Evolutionary conservation across 2,797 vertebrate genomes (phyloP).

Genomic region (Acridotheres tristis): DNA sequence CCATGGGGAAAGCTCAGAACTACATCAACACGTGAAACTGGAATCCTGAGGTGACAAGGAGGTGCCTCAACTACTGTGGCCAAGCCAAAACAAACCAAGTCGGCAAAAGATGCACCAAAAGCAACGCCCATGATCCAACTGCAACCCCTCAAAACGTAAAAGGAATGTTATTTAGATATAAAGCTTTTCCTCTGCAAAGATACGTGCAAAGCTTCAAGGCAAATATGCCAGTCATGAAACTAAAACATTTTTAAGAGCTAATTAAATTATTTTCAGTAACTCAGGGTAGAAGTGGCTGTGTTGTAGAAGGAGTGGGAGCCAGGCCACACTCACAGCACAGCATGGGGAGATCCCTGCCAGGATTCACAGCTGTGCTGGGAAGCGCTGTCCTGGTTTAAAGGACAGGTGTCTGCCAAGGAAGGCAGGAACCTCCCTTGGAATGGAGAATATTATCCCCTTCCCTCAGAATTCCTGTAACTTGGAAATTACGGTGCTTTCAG

Average conservation of each 20-base stretch:
- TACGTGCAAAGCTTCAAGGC: constrained; percentile 5
- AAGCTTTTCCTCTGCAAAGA: constrained; percentile 4
- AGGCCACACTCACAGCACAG: neutral
- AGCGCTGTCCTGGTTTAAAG: neutral
- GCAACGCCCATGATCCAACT: constrained; percentile 44
- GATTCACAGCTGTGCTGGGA: neutral
- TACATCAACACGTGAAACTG: neutral
- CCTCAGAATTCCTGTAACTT: too few species aligned
- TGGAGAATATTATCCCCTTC: neutral
- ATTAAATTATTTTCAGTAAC: neutral
- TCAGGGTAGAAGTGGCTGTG: neutral
- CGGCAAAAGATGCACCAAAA: constrained; percentile 29
- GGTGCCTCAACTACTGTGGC: neutral
- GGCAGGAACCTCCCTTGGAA: neutral
- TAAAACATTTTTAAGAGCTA: neutral
- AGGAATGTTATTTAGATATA: constrained; percentile 49
- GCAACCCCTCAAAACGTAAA: constrained; percentile 46
- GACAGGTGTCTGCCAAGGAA: neutral
- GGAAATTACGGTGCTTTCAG: accelerated
- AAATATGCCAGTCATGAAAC: neutral
- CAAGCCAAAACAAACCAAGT: constrained; percentile 51
- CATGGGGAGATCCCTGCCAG: neutral
- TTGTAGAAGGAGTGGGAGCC: neutral
- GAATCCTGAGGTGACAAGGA: constrained; percentile 34
- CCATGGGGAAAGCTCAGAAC: neutral